Evolutionary conservation across 1,140 invertebrate genomes (phyloP).

Genomic region (Nasonia giraulti): DNA sequence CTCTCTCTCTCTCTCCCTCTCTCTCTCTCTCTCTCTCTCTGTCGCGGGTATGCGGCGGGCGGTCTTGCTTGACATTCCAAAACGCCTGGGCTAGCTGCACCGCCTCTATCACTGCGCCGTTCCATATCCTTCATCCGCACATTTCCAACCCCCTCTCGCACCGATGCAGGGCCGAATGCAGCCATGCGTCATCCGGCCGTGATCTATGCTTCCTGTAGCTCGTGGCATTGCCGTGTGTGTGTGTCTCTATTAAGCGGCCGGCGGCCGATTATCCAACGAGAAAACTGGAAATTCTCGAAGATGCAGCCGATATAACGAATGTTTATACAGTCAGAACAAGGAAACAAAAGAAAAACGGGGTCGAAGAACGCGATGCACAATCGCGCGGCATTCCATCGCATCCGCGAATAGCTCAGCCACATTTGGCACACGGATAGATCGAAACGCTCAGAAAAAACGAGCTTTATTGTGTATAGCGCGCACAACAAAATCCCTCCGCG

Average conservation of each 20-base stretch:
- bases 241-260: neutral
- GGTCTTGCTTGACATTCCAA: slow-evolving; percentile 62
- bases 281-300: too few relatives aligned
- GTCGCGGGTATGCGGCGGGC: slow-evolving; percentile 27
- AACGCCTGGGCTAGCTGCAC: slow-evolving; percentile 62
- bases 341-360: too few relatives aligned
- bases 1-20: too few relatives aligned
- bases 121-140: slow-evolving; percentile 73
- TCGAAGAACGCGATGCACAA: neutral
- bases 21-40: slow-evolving; percentile 14
- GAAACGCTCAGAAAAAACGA: neutral
- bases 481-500: neutral
- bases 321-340: too few relatives aligned
- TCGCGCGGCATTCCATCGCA: neutral
- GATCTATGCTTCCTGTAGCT: slow-evolving; percentile 69
- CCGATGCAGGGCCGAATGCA: slow-evolving; percentile 62
- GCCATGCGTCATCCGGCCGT: slow-evolving; percentile 72
- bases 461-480: too few relatives aligned
- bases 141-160: slow-evolving; percentile 62
- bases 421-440: neutral
- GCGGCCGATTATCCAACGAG: too few relatives aligned
- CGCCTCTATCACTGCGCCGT: slow-evolving; percentile 65
- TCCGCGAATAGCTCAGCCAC: neutral
- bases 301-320: too few relatives aligned
- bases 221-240: neutral